phyloP scores from a whole-genome alignment of 2,113 vertebrate species.

The Crotalus tigris region DNA sequence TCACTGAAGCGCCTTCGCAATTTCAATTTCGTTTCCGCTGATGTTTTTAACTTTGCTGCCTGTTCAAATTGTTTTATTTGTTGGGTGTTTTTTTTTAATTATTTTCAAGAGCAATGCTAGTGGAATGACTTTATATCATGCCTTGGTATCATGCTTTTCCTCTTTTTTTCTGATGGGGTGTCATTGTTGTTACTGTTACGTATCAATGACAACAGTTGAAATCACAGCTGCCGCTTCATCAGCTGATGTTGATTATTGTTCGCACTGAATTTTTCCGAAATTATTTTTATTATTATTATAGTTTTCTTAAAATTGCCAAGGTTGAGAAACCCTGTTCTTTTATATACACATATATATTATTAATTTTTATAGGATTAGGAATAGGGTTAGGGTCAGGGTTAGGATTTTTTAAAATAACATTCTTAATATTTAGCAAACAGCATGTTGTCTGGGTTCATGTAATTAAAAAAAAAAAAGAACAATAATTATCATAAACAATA shows the following conservation, averaged over 20 bases:
- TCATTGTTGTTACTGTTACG: neutral
- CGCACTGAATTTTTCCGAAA: rapidly evolving
- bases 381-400: too few relatives aligned
- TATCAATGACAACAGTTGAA: neutral
- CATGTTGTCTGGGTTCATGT: too few relatives aligned
- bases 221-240: neutral
- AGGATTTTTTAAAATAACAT: too few relatives aligned
- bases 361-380: too few relatives aligned
- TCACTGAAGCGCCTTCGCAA: neutral
- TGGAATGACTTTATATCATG: neutral
- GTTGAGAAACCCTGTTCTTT: too few relatives aligned
- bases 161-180: neutral
- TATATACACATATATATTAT: too few relatives aligned
- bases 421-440: too few relatives aligned
- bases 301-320: too few relatives aligned
- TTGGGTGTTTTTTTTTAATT: neutral
- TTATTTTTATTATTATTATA: neutral
- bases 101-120: neutral
- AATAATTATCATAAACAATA: too few relatives aligned
- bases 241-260: neutral
- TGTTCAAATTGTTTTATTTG: neutral
- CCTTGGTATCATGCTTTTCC: neutral
- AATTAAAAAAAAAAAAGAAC: too few relatives aligned
- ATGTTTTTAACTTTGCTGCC: neutral
- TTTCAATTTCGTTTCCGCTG: neutral